Evolutionary conservation across 2,113 vertebrate genomes (phyloP).

Genomic region (Noctilio leporinus): DNA sequence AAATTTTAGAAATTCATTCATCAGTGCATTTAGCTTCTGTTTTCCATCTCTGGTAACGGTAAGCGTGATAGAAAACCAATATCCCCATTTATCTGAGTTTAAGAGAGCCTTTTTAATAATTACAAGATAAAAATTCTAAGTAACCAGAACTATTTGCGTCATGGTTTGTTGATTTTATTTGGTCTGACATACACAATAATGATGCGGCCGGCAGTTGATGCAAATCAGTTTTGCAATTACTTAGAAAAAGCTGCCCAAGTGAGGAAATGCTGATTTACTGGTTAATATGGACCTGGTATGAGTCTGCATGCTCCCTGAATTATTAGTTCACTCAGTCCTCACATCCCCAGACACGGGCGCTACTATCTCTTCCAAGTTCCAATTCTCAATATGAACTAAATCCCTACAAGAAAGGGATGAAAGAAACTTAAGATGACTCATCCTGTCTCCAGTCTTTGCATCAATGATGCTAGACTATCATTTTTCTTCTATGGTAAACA

Average conservation of each 20-base stretch:
- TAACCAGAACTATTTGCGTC: neutral
- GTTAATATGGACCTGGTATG: neutral
- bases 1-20: neutral
- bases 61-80: neutral
- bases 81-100: neutral
- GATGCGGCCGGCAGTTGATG: neutral
- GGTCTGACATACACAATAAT: neutral
- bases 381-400: neutral
- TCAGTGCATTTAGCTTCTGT: neutral
- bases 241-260: neutral
- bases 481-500: neutral
- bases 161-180: neutral
- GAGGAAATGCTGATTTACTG: neutral
- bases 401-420: neutral
- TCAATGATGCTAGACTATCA: neutral
- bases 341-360: neutral
- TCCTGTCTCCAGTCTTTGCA: neutral
- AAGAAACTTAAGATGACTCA: neutral
- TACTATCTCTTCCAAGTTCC: neutral
- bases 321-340: neutral
- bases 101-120: neutral
- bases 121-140: neutral
- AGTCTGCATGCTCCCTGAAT: neutral
- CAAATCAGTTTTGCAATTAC: neutral
- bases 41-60: neutral